Base-by-base conservation (phyloP, 2,888 invertebrate species). In the Drosophila picticornis region DNA sequence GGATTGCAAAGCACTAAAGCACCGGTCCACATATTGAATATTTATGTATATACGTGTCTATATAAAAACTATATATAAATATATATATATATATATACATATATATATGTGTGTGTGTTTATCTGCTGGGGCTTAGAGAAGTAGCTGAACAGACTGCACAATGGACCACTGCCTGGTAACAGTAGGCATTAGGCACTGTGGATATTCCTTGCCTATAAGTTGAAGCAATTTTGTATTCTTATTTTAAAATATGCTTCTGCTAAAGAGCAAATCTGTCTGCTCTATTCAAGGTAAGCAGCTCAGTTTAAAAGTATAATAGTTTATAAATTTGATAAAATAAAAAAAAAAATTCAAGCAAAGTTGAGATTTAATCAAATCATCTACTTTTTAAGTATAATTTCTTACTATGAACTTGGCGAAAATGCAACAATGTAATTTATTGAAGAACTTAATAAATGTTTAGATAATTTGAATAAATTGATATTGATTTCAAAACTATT, bases 1-100 rank as follows among this genome's bases (percentile, higher is more conserved):
- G 88, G 89, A 89, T 87, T 87, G 77, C 67, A 75, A 67, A 80
- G 72, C 78, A 80, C 83, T 82, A 70, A 80, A 73, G 72, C 71
- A 80, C 69, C 53, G 65, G 52, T 50, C 75, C 77, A 77, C 75
- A 83, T 72, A 82, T 80, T 67, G 77, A 82, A 82, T 81, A 81
- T 82, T 82, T 81, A 82, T 76, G 55, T 80, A 55, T 58, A 46
- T 2, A 46, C 82, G 74, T 76, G 51, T 80, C 51, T 55, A 46
- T 1, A 16, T 13, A 22, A 38, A 38, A 3, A 4, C 9, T 22
- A 13, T 13, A n/a, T 11, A n/a, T n/a, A n/a, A 5, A 13, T 43
- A 4, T 16, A 13, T 3, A 40, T 10, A 38, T 36, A 36, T 9
- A 38, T 4, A 38, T 38, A 38, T 2, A 7, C n/a, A n/a, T 7